Evolutionary conservation across 2,888 invertebrate genomes (phyloP).

Genomic region (Drosophila cracens): DNA sequence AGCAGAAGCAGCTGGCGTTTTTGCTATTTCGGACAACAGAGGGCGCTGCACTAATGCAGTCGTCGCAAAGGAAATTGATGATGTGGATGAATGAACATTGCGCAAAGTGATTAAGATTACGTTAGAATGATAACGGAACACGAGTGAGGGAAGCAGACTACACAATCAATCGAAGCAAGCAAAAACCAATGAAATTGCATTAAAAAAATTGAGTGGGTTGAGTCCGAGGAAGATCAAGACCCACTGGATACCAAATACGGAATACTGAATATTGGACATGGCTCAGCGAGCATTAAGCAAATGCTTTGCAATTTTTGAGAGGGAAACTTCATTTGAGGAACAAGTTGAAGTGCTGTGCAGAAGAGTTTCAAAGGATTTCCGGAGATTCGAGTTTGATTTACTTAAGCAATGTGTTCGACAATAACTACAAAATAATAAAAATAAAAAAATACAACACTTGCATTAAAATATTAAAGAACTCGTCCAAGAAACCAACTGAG

Average conservation of each 20-base stretch:
- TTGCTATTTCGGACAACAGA: slow-evolving; percentile 39
- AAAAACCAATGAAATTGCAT: slow-evolving; percentile 67
- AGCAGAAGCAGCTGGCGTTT: slow-evolving; percentile 1
- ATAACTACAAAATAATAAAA: background rate
- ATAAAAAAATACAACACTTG: too few relatives aligned
- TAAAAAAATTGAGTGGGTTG: slow-evolving; percentile 39
- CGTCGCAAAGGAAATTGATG: slow-evolving; percentile 82
- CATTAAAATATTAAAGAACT: background rate
- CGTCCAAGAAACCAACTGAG: background rate
- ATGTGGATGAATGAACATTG: slow-evolving; percentile 84
- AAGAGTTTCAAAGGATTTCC: slow-evolving; percentile 5
- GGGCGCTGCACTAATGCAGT: slow-evolving; percentile 64
- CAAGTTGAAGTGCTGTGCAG: background rate
- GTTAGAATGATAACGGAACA: slow-evolving; percentile 75
- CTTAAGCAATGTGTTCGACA: background rate
- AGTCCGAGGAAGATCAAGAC: background rate
- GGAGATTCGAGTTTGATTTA: background rate
- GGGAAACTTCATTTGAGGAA: slow-evolving; percentile 19
- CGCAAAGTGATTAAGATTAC: slow-evolving; percentile 83
- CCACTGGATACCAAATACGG: background rate
- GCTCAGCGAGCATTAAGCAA: slow-evolving; percentile 40
- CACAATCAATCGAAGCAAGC: slow-evolving; percentile 63
- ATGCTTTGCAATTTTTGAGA: slow-evolving; percentile 22
- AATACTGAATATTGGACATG: slow-evolving; percentile 27
- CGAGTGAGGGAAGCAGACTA: slow-evolving; percentile 34